Evolutionary conservation across 1,140 invertebrate species (phyloP), one percentile per base, ranked within the genome.

Genomic region (Dermatophagoides farinae): DNA sequence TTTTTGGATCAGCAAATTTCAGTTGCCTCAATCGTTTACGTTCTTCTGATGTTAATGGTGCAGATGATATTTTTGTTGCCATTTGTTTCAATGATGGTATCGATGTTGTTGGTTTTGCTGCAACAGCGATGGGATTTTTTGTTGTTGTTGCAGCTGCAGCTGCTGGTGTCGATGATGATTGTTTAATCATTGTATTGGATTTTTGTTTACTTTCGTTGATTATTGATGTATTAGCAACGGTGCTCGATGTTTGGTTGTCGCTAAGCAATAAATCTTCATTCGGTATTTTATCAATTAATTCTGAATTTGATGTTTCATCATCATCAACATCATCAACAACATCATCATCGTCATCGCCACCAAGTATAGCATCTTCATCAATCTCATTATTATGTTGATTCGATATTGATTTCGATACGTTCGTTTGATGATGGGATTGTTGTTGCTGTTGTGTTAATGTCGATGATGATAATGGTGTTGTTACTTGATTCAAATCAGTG

Each of bases 301-400:
- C 31, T 31, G 31, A 31, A 40, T 55, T 50, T 50, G 47, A 23
- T 50, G 47, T 50, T 22, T 41, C 53, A 38, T 25, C n/a, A 31
- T 31, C 31, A 31, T 4, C 31, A 31, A 4, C 31, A 31, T 31
- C 31, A 31, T 31, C 31, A 2, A 31, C 31, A 31, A 4, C 31
- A 31, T 31, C 31, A 31, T 31, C 31, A 31, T 40, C 52, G 20
- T 54, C 52, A 41, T 54, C 52, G 10, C 20, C 53, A 23, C 38
- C 53, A 2, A 55, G 39, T 12, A 55, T 55, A 14, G 53, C 53
- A 55, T 55, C 53, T 55, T 55, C 53, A 23, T 55, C 53, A 14
- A 55, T 55, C 16, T 55, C 53, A 14, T 55, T 55, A 14, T 38
- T 23, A 55, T n/a, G n/a, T n/a, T n/a, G n/a, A n/a, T 25, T 53